Evolutionary conservation across 2,888 invertebrate species (phyloP).

Genomic region (Scelioninae gen. 1): DNA sequence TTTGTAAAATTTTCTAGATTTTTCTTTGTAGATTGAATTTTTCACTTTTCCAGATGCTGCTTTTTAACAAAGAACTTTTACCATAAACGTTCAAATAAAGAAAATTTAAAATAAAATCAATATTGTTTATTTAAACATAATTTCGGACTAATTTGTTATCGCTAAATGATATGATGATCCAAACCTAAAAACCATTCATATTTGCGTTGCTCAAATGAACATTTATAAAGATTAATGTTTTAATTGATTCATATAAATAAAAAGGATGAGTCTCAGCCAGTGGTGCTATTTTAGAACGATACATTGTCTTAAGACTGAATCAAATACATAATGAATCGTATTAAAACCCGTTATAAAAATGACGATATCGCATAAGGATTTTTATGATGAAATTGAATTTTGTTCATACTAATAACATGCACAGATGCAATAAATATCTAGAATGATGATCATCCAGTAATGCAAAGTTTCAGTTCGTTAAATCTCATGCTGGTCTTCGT

Average conservation of each 20-base stretch:
- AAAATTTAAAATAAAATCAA: no score
- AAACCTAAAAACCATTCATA: neutral
- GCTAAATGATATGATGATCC: neutral
- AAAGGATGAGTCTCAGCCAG: neutral
- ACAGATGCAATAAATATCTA: conserved; percentile 44
- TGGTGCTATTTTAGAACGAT: conserved; percentile 42
- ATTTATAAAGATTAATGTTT: conserved; percentile 14
- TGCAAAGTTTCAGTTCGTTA: conserved; percentile 56
- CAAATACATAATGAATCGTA: neutral
- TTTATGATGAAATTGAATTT: conserved; percentile 29
- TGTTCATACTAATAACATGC: conserved; percentile 47
- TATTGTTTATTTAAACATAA: no score
- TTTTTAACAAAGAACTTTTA: no score
- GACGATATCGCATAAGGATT: conserved; percentile 14
- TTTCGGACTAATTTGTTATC: no score
- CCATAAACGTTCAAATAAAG: no score
- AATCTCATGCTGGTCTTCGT: conserved; percentile 65
- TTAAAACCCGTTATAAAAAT: conserved; percentile 24
- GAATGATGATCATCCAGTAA: conserved; percentile 54
- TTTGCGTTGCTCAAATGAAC: neutral
- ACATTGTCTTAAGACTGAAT: conserved; percentile 7
- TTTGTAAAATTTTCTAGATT: no score
- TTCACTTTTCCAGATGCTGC: no score
- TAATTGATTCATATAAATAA: conserved; percentile 12
- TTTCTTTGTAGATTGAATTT: no score